Evolutionary conservation across 2,113 vertebrate species (phyloP), one percentile per base, ranked within the genome.

Genomic region (Rissa tridactyla): DNA sequence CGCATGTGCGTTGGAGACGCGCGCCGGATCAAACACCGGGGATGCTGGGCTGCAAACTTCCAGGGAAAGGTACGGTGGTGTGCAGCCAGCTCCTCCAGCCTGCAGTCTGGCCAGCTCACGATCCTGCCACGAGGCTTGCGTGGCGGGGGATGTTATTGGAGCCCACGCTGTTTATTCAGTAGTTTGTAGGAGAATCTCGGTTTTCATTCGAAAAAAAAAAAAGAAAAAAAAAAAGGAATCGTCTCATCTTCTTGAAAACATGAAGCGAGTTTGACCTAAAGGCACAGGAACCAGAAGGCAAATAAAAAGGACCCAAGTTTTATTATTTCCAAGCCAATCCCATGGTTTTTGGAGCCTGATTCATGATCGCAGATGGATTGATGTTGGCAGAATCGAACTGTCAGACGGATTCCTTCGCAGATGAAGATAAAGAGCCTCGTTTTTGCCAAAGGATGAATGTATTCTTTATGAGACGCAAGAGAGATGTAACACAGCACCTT

Each of bases 401-500:
- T 73, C 92, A 69, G 61, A 76, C 44, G 0, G 75, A 79, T 90
- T 90, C 73, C 85, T 93, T 80, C 13, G 2, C 85, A 88, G 79
- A 88, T 83, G 88, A 90, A 92, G 94, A 94, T 95, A 86, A 96
- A 95, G 86, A 90, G 71, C 79, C 68, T 61, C 22, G 22, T 9
- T 86, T 92, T 88, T 92, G 96, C 95, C 95, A 93, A 92, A 36
- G 94, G 71, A 68, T 93, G 94, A 97, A 95, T 95, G 71, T 86
- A 92, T 95, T 93, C 91, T 69, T 96, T 95, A 96, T 95, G 68
- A 90, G 64, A 49, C 5, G 29, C 71, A 94, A n/a, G 44, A 85
- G 95, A 92, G 92, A 82, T 88, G 95, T 92, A 95, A 93, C 88
- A 40, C 85, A 77, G 95, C 94, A 93, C 95, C 96, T 95, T 85